Evolutionary conservation across 2,797 vertebrate species (phyloP), one percentile per base, ranked within the genome.

Genomic region (Gobio occitaniae): DNA sequence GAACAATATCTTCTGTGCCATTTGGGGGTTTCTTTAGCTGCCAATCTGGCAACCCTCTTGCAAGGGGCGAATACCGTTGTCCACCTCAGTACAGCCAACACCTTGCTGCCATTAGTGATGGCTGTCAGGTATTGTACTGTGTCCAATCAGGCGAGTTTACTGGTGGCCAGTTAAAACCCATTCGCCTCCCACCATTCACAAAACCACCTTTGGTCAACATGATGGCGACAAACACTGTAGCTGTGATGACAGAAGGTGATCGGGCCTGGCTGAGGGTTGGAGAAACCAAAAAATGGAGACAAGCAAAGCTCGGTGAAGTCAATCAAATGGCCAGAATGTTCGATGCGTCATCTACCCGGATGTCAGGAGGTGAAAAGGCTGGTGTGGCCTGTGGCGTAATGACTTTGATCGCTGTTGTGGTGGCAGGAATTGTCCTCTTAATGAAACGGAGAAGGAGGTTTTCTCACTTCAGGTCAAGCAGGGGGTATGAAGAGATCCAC

Each of bases 11-110:
- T 8, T 89, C 96, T 0, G 95, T 97, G 16, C 94, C 95, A 3
- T 98, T 98, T 0, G 97, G 96, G 6, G 97, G 97, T 17, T 95
- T 99, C 91, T 97, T 99, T 88, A 98, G 97, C 90, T 99, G 97
- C 78, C 84, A 94, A n/a, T 91, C 92, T 1, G 94, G 87, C 71
- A 99, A 99, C 89, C 95, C 95, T 0, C 85, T 97, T 87, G 94
- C 90, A 0, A 86, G 44, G 0, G 32, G 3, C 38, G 90, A 94
- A 50, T 78, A 0, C 1, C 96, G 90, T 61, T 98, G 97, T 83
- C 96, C 97, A 0, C 90, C 91, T 0, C 93, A 94, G 76, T 98
- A 97, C 90, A 98, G 97, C 78, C 97, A 97, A 88, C 97, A 98
- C 87, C 91, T 96, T 0, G 96, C 95, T 0, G 71, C 95, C 44